phyloP scores from a whole-genome alignment of 2,113 vertebrate genomes.

The Micromys minutus region DNA sequence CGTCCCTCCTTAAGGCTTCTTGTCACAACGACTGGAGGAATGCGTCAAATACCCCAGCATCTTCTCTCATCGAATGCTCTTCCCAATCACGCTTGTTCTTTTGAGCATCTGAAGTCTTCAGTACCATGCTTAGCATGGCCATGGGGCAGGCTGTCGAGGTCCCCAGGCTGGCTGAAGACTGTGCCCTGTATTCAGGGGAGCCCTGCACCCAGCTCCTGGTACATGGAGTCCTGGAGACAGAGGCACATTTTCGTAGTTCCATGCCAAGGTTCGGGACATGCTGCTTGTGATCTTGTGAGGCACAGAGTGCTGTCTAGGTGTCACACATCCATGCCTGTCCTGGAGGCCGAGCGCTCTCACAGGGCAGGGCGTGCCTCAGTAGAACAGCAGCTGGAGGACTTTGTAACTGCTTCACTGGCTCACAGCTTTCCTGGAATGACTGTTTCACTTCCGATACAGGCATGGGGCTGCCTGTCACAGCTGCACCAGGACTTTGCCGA shows the following conservation, averaged over 20 bases:
- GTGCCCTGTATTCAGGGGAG: not conserved
- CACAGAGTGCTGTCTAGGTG: fast-evolving
- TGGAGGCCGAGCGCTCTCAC: not conserved
- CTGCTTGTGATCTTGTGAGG: not conserved
- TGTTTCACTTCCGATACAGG: not conserved
- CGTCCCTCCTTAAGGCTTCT: not conserved
- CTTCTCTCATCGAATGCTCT: not conserved
- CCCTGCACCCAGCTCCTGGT: not conserved
- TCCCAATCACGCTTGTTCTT: not conserved
- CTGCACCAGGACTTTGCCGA: not conserved
- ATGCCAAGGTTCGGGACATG: not conserved
- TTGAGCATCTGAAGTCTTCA: not conserved
- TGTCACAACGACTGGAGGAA: not conserved
- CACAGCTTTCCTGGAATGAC: not conserved
- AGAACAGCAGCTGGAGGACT: not conserved
- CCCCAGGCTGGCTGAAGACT: not conserved
- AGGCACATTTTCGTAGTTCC: not conserved
- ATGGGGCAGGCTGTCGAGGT: not conserved
- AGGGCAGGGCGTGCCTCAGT: not conserved
- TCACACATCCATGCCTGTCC: not conserved
- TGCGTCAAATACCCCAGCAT: not conserved
- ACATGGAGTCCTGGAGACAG: not conserved
- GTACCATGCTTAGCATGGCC: not conserved
- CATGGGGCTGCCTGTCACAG: not conserved
- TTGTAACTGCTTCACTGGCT: not conserved